phyloP scores from a whole-genome alignment of 2,113 vertebrate species.

The Heliornis fulica region DNA sequence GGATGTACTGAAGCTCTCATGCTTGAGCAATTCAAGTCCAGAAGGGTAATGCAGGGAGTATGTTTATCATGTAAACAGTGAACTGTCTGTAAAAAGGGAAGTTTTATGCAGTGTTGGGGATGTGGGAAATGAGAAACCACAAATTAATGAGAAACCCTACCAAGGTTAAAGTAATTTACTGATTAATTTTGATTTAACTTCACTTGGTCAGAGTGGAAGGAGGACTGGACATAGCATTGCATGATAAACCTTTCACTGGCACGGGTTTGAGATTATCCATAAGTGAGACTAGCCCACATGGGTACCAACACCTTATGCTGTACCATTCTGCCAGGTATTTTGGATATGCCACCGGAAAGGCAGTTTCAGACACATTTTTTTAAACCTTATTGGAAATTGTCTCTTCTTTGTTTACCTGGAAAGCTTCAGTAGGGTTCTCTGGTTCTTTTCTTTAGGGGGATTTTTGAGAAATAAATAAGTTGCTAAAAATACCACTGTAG shows the following conservation, averaged over 20 bases:
- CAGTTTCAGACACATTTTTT: not conserved
- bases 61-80: slow-evolving; percentile 58
- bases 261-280: not conserved
- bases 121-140: slow-evolving; percentile 38
- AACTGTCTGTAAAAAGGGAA: slow-evolving; percentile 15
- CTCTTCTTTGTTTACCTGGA: not conserved
- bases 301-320: not conserved
- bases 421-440: not conserved
- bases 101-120: not conserved
- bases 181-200: slow-evolving; percentile 47
- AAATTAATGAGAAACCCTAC: slow-evolving; percentile 21
- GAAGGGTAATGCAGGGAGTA: slow-evolving; percentile 58
- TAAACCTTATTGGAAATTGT: not conserved
- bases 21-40: slow-evolving; percentile 67
- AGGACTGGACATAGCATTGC: not conserved
- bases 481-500: not conserved
- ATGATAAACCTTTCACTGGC: slow-evolving; percentile 10
- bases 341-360: not conserved
- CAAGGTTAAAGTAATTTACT: slow-evolving; percentile 12
- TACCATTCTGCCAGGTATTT: not conserved
- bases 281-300: not conserved
- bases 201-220: not conserved
- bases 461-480: not conserved
- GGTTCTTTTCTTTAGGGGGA: not conserved
- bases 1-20: slow-evolving; percentile 49